Percentiles rank a stretch among this genome's conserved stretches.
Conservation (phyloP, 2,113 vertebrate genomes). For the Pachypanchax playfairii region DNA sequence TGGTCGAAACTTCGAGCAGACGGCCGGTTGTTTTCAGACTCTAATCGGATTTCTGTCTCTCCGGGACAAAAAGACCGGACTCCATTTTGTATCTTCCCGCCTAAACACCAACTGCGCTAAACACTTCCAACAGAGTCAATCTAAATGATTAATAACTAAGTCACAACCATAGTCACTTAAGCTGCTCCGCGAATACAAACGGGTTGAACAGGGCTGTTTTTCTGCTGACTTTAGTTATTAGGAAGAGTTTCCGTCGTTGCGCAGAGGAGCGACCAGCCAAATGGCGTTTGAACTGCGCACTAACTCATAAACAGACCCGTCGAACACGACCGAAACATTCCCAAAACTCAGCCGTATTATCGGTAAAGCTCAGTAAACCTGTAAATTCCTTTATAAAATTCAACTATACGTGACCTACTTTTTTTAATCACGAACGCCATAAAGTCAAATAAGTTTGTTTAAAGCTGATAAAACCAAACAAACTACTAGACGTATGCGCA, state of each 20-base stretch:
- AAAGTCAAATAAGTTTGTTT: background rate
- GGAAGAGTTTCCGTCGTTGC: background rate
- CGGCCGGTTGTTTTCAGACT: constrained; percentile 36
- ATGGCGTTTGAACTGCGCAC: constrained; percentile 65
- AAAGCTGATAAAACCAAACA: background rate
- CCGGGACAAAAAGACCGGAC: constrained; percentile 76
- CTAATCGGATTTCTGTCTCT: constrained; percentile 78
- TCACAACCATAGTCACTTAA: fast-evolving
- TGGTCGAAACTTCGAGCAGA: background rate
- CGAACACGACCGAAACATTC: background rate
- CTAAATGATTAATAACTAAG: too few relatives aligned
- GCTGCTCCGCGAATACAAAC: fast-evolving
- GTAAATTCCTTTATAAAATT: fast-evolving
- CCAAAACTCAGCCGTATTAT: background rate
- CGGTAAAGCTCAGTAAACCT: fast-evolving
- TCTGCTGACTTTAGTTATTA: background rate
- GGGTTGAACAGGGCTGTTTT: fast-evolving
- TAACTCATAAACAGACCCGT: background rate
- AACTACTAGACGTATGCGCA: background rate
- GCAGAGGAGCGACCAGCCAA: constrained; percentile 50
- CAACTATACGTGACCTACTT: background rate
- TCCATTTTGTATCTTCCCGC: constrained; percentile 86
- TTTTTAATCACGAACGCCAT: background rate
- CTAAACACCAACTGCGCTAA: constrained; percentile 68
- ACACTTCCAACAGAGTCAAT: constrained; percentile 4